Evolutionary conservation across 2,888 invertebrate species (phyloP).

Genomic region (Escarpia spicata): DNA sequence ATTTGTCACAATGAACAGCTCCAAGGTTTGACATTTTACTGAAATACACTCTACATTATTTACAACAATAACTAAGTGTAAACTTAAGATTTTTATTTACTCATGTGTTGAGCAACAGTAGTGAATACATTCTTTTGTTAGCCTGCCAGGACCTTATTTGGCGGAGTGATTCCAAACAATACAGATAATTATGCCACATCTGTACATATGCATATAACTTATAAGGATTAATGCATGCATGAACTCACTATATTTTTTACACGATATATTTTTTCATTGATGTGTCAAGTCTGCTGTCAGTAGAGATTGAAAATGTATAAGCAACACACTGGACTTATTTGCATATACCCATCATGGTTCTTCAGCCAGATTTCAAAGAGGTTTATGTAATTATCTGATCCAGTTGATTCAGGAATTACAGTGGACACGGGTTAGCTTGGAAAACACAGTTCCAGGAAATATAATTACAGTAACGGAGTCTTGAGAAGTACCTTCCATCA

Average conservation of each 20-base stretch:
- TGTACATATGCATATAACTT: neutral
- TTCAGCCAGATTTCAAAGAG: no score
- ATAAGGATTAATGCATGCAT: neutral
- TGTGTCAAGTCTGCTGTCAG: no score
- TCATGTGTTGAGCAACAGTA: neutral
- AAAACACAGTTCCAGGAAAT: neutral
- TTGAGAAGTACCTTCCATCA: neutral
- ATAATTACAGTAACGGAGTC: neutral
- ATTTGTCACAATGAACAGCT: neutral
- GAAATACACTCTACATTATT: no score
- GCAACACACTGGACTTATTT: no score
- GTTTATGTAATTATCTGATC: no score
- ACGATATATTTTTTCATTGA: no score
- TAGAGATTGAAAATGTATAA: no score
- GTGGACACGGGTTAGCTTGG: no score
- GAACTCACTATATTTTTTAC: neutral
- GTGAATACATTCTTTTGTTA: neutral
- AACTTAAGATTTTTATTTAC: conserved; percentile 14
- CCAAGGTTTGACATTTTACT: no score
- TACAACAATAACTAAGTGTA: neutral
- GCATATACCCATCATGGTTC: no score
- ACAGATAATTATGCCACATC: neutral
- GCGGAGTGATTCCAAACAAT: neutral
- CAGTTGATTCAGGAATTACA: no score
- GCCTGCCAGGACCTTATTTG: no score